Base-by-base conservation (phyloP, 2,888 invertebrate genomes). In the Erebia aethiops region DNA sequence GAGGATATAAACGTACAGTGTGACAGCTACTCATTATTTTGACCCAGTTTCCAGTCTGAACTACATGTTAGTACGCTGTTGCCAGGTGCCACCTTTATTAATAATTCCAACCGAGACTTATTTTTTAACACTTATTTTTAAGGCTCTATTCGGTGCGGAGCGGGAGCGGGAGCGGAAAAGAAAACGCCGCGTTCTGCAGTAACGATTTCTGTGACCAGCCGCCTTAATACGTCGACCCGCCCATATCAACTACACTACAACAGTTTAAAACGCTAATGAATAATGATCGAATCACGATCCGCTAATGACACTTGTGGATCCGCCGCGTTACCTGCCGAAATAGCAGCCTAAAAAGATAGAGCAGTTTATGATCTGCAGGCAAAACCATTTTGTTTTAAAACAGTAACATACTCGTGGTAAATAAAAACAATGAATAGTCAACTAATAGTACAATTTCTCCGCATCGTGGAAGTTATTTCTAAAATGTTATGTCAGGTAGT, bases 21-120 rank as follows among this genome's bases (percentile, higher is more conserved):
- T 11, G 43, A 21, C 11, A 46, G 16, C 16, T 43, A 46, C 18
- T 8, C 46, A 61, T 18, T 26, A 26, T 26, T 26, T 43, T 61
- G 61, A 61, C 46, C 61, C 46, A 46, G 46, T n/a, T 46, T 61
- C 11, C 7, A 61, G 61, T 14, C 18, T 61, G 46, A 61, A 46
- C 61, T 21, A 61, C 60, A 43, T 61, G 60, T 58, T 14, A 11
- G 5, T 43, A 61, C 46, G 16, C 46, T 43, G 7, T 16, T 60
- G 26, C n/a, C n/a, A n/a, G n/a, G n/a, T n/a, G 11, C n/a, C 41
- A n/a, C 11, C 16, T 16, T 43, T 60, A 58, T 58, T 60, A 52
- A 52, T 16, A 52, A 52, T 60, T 35, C 60, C 10, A 14, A 10
- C 4, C 35, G 41, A 9, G 14, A n/a, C 41, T 10, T 11, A 46